Conservation (phyloP, 2,113 vertebrate genomes). For the Coturnix japonica region DNA sequence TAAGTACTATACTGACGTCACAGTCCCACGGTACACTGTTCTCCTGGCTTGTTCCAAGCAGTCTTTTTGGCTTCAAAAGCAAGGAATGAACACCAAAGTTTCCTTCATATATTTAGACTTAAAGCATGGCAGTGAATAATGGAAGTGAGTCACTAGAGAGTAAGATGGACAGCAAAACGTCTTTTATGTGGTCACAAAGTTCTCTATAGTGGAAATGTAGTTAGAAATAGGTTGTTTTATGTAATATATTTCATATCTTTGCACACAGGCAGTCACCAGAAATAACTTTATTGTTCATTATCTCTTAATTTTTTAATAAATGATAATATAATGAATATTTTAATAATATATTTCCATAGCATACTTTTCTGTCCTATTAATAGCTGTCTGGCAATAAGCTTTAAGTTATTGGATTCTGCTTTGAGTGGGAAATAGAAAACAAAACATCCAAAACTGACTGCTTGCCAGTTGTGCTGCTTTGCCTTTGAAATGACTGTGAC, state of each 20-base stretch:
- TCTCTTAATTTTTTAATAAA: background rate
- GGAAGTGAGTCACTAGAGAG: background rate
- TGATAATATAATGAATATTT: background rate
- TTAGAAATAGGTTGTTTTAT: background rate
- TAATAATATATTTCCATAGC: background rate
- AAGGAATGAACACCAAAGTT: background rate
- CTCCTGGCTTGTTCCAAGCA: background rate
- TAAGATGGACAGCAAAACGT: background rate
- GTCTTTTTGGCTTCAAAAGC: slow-evolving; percentile 4
- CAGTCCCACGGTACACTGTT: background rate
- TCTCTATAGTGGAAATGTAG: background rate
- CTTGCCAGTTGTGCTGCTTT: background rate
- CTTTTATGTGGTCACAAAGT: background rate
- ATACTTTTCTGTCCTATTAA: background rate
- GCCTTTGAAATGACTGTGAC: background rate
- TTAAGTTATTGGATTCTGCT: background rate
- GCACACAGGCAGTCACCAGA: background rate
- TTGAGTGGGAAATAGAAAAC: background rate
- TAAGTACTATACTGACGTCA: background rate
- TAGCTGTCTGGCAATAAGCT: background rate
- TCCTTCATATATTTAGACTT: background rate
- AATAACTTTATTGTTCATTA: background rate
- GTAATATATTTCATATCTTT: background rate
- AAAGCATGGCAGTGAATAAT: background rate
- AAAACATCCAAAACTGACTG: background rate